Conservation (phyloP, 2,113 vertebrate species). For the Gorsachius goisagi region DNA sequence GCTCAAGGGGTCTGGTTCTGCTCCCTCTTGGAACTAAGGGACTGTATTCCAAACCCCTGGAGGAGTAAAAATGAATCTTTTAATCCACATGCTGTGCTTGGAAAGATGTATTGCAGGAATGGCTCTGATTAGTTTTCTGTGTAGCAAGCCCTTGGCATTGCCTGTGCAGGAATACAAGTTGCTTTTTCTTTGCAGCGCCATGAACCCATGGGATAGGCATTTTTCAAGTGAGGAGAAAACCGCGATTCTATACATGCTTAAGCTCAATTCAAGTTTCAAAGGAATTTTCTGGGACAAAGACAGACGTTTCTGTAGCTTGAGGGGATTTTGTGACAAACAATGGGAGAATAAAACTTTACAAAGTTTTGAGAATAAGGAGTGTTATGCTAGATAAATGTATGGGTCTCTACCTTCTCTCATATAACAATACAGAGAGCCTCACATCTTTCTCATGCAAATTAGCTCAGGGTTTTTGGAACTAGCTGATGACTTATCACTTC, state of each 20-base stretch:
- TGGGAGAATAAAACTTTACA: not conserved
- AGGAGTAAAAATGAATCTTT: not conserved
- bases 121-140: not conserved
- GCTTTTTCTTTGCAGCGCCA: not conserved
- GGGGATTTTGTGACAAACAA: constrained; percentile 37
- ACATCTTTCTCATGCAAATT: constrained; percentile 25
- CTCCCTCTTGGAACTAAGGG: not conserved
- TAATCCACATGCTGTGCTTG: not conserved
- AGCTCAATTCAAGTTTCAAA: constrained; percentile 46
- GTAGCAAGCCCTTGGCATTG: not conserved
- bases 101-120: not conserved
- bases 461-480: constrained; percentile 5
- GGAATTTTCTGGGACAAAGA: constrained; percentile 39
- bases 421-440: not conserved
- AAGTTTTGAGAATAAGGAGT: constrained; percentile 15
- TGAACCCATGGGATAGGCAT: not conserved
- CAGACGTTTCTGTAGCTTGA: not conserved
- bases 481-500: not conserved
- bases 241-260: not conserved
- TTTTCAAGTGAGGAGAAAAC: constrained; percentile 3
- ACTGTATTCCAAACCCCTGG: not conserved
- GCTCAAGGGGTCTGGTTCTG: not conserved
- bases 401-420: not conserved
- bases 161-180: not conserved
- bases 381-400: not conserved